These are phyloP conservation scores for Pipistrellus pygmaeus DNA, from an alignment of 2,797 vertebrate genomes.

Conservation along the genomic window DNA sequence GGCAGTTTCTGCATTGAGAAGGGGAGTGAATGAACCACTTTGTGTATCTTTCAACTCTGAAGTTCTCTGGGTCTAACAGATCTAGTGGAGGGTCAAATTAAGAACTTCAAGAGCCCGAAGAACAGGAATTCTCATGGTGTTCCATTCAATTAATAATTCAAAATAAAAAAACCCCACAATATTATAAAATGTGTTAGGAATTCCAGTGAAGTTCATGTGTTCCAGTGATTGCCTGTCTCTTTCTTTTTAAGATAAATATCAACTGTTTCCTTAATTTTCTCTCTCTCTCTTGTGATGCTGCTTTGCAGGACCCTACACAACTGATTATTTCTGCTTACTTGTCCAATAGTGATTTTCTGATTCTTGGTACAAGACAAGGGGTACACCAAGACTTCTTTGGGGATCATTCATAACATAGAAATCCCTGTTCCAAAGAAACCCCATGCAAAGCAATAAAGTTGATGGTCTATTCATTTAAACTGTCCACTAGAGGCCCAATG, in stretches of 20 bases:
- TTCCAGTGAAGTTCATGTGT: neutral
- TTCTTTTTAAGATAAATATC: neutral
- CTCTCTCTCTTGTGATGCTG: neutral
- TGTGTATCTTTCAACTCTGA: neutral
- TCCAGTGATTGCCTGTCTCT: neutral
- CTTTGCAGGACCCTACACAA: neutral
- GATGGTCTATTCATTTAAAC: neutral
- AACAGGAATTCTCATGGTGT: neutral
- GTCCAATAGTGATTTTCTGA: neutral
- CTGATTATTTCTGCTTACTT: neutral
- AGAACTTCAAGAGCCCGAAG: neutral
- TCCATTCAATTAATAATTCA: neutral
- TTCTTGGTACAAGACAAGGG: neutral
- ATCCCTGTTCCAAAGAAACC: neutral
- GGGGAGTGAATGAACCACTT: neutral
- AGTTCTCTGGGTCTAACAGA: neutral
- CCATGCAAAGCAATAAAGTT: neutral
- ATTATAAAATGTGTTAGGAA: neutral
- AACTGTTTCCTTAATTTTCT: neutral
- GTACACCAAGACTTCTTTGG: neutral
- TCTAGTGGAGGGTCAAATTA: neutral
- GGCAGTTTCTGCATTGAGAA: neutral
- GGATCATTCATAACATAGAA: conserved; percentile 27
- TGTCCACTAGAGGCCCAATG: neutral
- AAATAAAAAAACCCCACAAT: too few relatives aligned